Conservation (phyloP, 2,888 invertebrate species). For the Germaria angustata region DNA sequence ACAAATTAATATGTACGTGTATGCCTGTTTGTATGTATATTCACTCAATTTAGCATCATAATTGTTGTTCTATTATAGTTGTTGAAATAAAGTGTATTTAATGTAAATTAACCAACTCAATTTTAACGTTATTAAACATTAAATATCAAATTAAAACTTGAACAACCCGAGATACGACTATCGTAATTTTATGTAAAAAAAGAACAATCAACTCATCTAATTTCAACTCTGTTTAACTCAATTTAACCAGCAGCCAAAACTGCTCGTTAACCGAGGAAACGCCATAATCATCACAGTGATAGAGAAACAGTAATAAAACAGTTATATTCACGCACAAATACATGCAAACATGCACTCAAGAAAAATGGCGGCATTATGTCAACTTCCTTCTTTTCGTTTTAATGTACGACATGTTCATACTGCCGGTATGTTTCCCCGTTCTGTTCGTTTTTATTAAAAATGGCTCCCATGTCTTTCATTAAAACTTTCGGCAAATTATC, state of each 20-base stretch:
- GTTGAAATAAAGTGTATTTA: slow-evolving; percentile 15
- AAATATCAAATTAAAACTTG: slow-evolving; percentile 12
- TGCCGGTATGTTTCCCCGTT: slow-evolving; percentile 1
- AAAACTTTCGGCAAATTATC: slow-evolving; percentile 80
- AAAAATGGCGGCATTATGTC: slow-evolving; percentile 66
- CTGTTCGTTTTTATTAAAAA: slow-evolving; percentile 69
- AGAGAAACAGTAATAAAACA: not conserved
- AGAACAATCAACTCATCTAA: slow-evolving; percentile 10
- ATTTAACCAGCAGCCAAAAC: slow-evolving; percentile 37
- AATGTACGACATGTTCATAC: slow-evolving; percentile 18
- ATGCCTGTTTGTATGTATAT: too few relatives aligned
- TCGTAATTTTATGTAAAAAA: not conserved
- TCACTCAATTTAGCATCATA: too few relatives aligned
- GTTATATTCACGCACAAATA: not conserved
- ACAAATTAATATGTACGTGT: too few relatives aligned
- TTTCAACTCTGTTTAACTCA: slow-evolving; percentile 44
- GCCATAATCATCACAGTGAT: slow-evolving; percentile 24
- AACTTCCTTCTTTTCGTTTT: slow-evolving; percentile 27
- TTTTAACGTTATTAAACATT: slow-evolving; percentile 41
- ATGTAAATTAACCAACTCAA: slow-evolving; percentile 41
- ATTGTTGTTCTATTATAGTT: too few relatives aligned
- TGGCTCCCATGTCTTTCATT: slow-evolving; percentile 80
- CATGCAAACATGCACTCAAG: not conserved
- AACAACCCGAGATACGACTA: not conserved
- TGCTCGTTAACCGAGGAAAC: slow-evolving; percentile 7